These are phyloP conservation scores for human DNA, from an alignment of 2,113 vertebrate species.

Conservation along the genomic window GRCh38 chr12:75098001-75098500, in stretches of 20 bases:
- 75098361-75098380: conserved; percentile 58
- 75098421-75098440: conserved; percentile 56
- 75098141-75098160: conserved; percentile 16
- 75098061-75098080: neutral
- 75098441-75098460: conserved; percentile 40
- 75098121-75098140: neutral
- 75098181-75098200: conserved; percentile 59
- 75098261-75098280: neutral
- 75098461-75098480: conserved; percentile 15
- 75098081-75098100: neutral
- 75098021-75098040: conserved; percentile 15
- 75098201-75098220: conserved; percentile 39
- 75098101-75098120: neutral
- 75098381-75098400: conserved; percentile 59
- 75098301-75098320: conserved; percentile 62
- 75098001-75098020: conserved; percentile 37
- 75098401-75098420: conserved; percentile 58
- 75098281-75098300: neutral
- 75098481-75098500: too few species aligned
- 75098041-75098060: conserved; percentile 32
- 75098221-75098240: conserved; percentile 20
- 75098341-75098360: conserved; percentile 32
- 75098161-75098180: conserved; percentile 28
- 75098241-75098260: conserved; percentile 35
- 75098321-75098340: conserved; percentile 72